Conservation (phyloP, 2,113 vertebrate genomes). For the Varanus komodoensis region DNA sequence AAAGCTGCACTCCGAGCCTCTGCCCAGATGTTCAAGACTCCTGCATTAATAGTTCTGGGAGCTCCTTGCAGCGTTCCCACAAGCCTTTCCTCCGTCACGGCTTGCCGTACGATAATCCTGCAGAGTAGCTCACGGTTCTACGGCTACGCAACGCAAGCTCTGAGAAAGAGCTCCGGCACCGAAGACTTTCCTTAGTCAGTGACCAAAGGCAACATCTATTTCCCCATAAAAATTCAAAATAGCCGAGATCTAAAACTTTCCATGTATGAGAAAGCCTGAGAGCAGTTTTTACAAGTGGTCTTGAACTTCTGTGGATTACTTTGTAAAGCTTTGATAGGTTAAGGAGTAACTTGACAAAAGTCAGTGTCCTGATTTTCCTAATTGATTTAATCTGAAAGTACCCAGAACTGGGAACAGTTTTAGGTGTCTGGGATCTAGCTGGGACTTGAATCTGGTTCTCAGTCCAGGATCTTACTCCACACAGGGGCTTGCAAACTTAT, state of each 20-base stretch:
- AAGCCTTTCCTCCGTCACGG: too few species aligned
- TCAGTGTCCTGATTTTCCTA: background rate
- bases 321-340: background rate
- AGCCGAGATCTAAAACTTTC: too few species aligned
- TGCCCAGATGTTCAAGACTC: too few species aligned
- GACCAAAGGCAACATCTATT: too few species aligned
- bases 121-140: background rate
- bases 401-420: background rate
- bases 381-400: too few species aligned
- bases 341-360: background rate
- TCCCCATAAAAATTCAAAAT: too few species aligned
- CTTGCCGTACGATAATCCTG: background rate
- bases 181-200: background rate
- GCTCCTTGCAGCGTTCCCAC: too few species aligned
- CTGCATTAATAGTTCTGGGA: too few species aligned
- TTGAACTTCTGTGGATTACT: background rate
- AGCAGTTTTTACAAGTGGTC: background rate
- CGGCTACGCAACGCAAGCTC: background rate
- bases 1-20: too few species aligned
- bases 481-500: too few species aligned
- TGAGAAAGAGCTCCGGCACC: too few species aligned
- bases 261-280: background rate
- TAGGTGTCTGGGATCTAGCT: background rate
- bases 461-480: background rate
- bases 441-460: background rate